phyloP scores from a whole-genome alignment of 2,113 vertebrate genomes.

The Nesogale talazaci region DNA sequence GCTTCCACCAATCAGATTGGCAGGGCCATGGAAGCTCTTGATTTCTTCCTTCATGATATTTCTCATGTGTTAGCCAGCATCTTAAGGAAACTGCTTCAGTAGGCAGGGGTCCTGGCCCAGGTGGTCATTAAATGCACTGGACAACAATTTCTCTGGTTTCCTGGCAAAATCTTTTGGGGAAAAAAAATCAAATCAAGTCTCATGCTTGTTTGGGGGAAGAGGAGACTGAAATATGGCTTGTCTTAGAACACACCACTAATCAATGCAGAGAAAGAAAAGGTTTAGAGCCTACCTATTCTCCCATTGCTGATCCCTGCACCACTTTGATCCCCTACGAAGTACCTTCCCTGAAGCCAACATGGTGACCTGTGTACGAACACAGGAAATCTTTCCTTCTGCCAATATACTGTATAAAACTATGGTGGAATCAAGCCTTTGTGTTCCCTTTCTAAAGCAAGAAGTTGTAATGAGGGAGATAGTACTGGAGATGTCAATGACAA shows the following conservation, averaged over 20 bases:
- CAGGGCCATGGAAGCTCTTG: neutral
- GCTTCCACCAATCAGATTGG: conserved; percentile 13
- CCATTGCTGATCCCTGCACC: neutral
- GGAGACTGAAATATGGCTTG: neutral
- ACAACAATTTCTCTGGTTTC: neutral
- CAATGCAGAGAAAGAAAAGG: neutral
- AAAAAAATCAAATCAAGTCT: conserved; percentile 13
- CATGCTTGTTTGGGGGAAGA: neutral
- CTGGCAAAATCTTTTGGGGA: neutral
- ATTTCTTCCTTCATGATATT: conserved; percentile 19
- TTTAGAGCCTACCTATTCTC: too few species aligned
- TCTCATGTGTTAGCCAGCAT: neutral
- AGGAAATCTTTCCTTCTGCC: neutral
- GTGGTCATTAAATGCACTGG: conserved; percentile 15
- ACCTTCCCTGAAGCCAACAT: neutral
- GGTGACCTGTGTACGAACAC: neutral
- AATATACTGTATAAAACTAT: too few species aligned
- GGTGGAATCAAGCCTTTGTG: neutral
- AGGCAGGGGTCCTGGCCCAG: neutral
- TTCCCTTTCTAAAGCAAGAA: conserved; percentile 13
- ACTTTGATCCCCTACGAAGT: neutral
- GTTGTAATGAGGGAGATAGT: neutral
- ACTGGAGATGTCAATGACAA: neutral
- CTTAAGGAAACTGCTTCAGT: conserved; percentile 41
- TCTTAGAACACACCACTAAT: neutral